Percentiles rank a stretch among this genome's conserved stretches.
Evolutionary conservation across 2,113 vertebrate species (phyloP).

Genomic region (Microtus oregoni): DNA sequence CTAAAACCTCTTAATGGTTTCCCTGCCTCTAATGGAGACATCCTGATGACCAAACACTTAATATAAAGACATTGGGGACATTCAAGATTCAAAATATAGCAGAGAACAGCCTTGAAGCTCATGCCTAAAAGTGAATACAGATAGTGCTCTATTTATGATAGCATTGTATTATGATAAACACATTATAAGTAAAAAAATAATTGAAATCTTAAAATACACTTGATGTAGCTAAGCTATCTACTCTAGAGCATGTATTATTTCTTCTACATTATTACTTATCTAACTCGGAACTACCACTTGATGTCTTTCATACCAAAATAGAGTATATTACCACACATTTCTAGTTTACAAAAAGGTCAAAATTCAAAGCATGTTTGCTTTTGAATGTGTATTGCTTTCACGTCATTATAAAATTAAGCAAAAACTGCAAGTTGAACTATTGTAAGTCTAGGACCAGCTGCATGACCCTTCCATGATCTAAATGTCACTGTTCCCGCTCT

Average conservation of each 20-base stretch:
- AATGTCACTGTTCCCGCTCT: not conserved
- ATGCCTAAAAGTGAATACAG: not conserved
- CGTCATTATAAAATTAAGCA: not conserved
- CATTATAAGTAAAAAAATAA: not conserved
- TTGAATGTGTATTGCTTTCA: not conserved
- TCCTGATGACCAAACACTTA: not conserved
- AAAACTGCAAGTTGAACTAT: not conserved
- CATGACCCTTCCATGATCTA: not conserved
- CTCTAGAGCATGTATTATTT: not conserved
- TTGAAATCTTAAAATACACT: not conserved
- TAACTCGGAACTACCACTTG: not conserved
- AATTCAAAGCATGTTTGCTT: not conserved
- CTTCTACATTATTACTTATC: not conserved
- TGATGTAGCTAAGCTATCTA: not conserved
- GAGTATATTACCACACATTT: not conserved
- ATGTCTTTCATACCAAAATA: not conserved
- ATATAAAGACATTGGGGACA: not conserved
- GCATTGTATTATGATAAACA: not conserved
- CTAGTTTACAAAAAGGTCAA: not conserved
- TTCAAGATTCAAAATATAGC: not conserved
- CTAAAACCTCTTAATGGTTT: not conserved
- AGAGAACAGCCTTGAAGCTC: not conserved
- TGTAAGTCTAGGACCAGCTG: not conserved
- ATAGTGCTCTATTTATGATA: not conserved
- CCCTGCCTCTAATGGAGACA: no score